Evolutionary conservation across 2,113 vertebrate species (phyloP), one percentile per base, ranked within the genome.

Genomic region (Formicarius rufipectus): DNA sequence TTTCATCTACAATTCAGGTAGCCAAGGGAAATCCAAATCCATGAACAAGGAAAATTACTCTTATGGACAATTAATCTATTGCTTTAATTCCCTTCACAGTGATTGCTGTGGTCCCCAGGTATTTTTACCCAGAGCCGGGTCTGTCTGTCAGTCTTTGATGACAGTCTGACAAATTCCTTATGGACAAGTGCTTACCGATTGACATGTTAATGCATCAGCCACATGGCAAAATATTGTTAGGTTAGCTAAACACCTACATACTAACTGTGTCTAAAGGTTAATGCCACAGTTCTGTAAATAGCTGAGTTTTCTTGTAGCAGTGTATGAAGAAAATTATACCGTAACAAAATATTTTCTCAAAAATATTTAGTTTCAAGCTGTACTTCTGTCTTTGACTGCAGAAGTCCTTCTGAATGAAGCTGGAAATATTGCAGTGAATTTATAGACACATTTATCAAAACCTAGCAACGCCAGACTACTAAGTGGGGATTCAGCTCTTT

Each of bases 61-160:
- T 91, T 96, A 93, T 3, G 27, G 80, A 89, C 64, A 40, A 96
- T 95, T 97, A 94, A 94, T 84, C 79, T 87, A 87, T 89, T 77
- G 35, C 77, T 84, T 97, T 90, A 96, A 84, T 91, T 95, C 89
- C 49, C 47, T 60, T 83, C 56, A 84, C 76, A 95, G 71, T 76
- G 87, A 95, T 74, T 95, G 66, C 84, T 90, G 55, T 93, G 90
- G 90, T 95, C 64, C 81, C 63, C 62, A 92, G 72, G 64, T 96
- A 56, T 73, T 95, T 95, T 50, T 52, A 71, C 17, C 25, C n/a
- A 12, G 14, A 93, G 47, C 42, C 77, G 39, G 30, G 11, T 73
- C 74, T 78, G 76, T n/a, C 45, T 86, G 22, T 82, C 37, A 49
- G 39, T 60, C 79, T 94, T 78, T 96, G 84, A 84, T 94, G 75